Conservation (phyloP, 35 echinoderm and acorn worm genomes). For the Lytechinus variegatus region DNA sequence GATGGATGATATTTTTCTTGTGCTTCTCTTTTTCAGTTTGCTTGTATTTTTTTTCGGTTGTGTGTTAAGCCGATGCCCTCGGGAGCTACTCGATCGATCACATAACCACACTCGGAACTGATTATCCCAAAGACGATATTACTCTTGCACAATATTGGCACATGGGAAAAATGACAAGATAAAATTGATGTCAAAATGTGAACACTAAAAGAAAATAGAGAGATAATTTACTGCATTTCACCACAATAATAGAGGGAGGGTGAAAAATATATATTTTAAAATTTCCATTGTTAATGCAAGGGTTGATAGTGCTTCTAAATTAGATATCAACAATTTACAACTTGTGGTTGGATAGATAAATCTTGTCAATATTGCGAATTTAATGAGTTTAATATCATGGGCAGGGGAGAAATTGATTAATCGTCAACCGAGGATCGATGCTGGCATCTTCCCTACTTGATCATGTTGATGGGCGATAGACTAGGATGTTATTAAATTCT, state of each 20-base stretch:
- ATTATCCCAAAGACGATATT: slow-evolving; percentile 38
- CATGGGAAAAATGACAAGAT: background rate
- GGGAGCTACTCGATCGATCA: slow-evolving; percentile 37
- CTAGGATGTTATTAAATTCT: slow-evolving; percentile 28
- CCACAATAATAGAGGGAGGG: background rate
- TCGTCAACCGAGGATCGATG: slow-evolving; percentile 32
- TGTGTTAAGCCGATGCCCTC: slow-evolving; percentile 46
- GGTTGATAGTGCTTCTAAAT: background rate
- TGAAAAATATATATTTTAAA: background rate
- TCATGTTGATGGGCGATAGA: background rate
- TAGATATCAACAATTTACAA: background rate
- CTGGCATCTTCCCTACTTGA: background rate
- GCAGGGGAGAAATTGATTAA: slow-evolving; percentile 56
- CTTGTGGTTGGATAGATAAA: background rate
- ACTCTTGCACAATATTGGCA: slow-evolving; percentile 14
- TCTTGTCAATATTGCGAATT: slow-evolving; percentile 13
- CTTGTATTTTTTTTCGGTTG: slow-evolving; percentile 27
- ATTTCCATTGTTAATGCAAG: background rate
- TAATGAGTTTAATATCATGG: slow-evolving; percentile 44
- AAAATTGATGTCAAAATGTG: background rate
- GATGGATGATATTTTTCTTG: slow-evolving; percentile 10
- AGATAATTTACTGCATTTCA: background rate
- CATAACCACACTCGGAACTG: slow-evolving; percentile 46
- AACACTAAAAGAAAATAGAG: background rate
- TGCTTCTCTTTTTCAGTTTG: slow-evolving; percentile 43